phyloP scores from a whole-genome alignment of 1,140 invertebrate genomes.

The Bradynema listronoti region DNA sequence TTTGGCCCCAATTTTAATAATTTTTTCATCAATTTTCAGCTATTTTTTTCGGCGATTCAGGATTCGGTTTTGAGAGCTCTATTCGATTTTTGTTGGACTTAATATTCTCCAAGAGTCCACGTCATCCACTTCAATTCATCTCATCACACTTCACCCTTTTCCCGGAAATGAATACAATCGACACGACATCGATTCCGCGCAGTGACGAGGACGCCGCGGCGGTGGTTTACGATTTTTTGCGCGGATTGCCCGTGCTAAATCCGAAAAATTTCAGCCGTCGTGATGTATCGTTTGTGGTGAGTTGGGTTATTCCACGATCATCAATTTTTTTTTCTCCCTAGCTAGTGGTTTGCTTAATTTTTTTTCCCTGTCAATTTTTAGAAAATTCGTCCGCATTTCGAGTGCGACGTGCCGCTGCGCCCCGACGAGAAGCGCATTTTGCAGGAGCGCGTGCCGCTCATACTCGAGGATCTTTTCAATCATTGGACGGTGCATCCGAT shows the following conservation, averaged over 20 bases:
- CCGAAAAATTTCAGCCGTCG: not conserved
- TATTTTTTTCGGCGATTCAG: too few relatives aligned
- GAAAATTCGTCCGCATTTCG: conserved; percentile 7
- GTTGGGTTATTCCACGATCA: not conserved
- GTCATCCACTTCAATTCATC: too few relatives aligned
- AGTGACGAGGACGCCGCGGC: too few relatives aligned
- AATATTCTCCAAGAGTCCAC: too few relatives aligned
- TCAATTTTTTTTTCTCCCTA: not conserved
- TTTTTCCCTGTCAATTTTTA: not conserved
- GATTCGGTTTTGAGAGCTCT: too few relatives aligned
- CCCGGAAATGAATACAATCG: too few relatives aligned
- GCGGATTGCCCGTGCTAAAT: conserved; percentile 1
- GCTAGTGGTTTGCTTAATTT: not conserved
- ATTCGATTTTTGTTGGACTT: too few relatives aligned
- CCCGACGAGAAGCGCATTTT: not conserved
- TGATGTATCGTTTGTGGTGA: not conserved
- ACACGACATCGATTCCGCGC: too few relatives aligned
- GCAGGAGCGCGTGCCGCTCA: not conserved
- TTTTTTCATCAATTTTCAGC: too few relatives aligned
- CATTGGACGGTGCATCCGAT: not conserved
- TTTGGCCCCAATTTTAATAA: too few relatives aligned
- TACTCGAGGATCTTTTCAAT: not conserved
- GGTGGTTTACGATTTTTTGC: too few relatives aligned
- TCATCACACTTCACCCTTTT: too few relatives aligned
- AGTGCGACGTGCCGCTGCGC: not conserved